Percentiles rank a stretch among this genome's conserved stretches.
Evolutionary conservation across 2,888 invertebrate species (phyloP).

Genomic region (Ommatoiulus sabulosus): DNA sequence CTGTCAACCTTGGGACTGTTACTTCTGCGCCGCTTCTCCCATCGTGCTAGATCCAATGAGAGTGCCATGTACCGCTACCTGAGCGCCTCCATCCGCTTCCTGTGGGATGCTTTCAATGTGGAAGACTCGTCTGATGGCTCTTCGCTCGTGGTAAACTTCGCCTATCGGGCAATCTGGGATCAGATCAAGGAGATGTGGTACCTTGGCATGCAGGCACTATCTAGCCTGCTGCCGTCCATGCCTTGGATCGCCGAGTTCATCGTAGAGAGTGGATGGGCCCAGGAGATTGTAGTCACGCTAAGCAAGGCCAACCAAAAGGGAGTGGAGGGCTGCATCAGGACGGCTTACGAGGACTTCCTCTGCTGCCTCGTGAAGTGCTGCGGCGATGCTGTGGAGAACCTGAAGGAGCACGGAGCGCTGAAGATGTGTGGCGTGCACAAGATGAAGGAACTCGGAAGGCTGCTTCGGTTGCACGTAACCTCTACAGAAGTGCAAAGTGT

Average conservation of each 20-base stretch:
- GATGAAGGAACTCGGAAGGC: slow-evolving; percentile 60
- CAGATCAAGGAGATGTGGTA: slow-evolving; percentile 94
- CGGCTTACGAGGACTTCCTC: slow-evolving; percentile 90
- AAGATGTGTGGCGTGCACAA: slow-evolving; percentile 61
- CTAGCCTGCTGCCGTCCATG: slow-evolving; percentile 78
- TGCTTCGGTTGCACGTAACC: slow-evolving; percentile 53
- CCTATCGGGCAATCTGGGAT: slow-evolving; percentile 89
- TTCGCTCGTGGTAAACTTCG: slow-evolving; percentile 84
- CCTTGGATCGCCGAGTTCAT: slow-evolving; percentile 72
- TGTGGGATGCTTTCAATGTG: slow-evolving; percentile 92
- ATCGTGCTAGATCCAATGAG: slow-evolving; percentile 72
- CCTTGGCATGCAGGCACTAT: slow-evolving; percentile 92
- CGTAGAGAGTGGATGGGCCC: slow-evolving; percentile 93
- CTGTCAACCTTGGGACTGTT: slow-evolving; percentile 84
- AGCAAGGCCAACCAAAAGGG: slow-evolving; percentile 86
- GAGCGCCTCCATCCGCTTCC: slow-evolving; percentile 87
- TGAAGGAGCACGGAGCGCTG: slow-evolving; percentile 60
- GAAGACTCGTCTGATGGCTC: slow-evolving; percentile 88
- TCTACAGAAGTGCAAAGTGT: too few relatives aligned
- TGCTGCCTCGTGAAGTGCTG: slow-evolving; percentile 75
- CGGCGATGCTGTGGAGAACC: slow-evolving; percentile 56
- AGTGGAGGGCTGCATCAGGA: slow-evolving; percentile 84
- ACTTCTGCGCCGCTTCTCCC: slow-evolving; percentile 84
- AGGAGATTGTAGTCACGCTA: slow-evolving; percentile 85
- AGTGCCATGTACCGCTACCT: slow-evolving; percentile 84